Evolutionary conservation across 2,113 vertebrate species (phyloP).

Genomic region (Oreochromis aureus): DNA sequence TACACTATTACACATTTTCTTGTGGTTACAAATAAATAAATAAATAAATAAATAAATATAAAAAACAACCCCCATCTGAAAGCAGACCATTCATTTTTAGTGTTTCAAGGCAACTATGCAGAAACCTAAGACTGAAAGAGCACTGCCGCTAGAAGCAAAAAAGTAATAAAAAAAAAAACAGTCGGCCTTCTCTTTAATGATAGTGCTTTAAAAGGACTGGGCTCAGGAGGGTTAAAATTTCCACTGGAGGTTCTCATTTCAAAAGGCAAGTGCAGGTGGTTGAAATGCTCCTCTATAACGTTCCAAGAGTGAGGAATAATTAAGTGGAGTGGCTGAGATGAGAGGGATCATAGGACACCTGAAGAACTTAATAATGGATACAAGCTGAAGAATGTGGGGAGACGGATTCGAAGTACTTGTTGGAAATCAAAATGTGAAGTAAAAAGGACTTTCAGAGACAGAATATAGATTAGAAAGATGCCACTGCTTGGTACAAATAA

Average conservation of each 20-base stretch:
- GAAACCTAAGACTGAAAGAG: not conserved
- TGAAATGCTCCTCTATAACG: not conserved
- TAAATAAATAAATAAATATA: not conserved
- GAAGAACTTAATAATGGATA: not conserved
- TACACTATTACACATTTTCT: not conserved
- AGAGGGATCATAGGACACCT: conserved; percentile 8
- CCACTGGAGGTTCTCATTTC: not conserved
- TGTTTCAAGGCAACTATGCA: not conserved
- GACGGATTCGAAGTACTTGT: not conserved
- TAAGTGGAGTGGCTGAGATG: conserved; percentile 6
- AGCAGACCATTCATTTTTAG: not conserved
- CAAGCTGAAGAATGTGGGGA: not conserved
- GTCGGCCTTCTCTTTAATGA: not conserved
- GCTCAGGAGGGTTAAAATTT: not conserved
- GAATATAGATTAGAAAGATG: not conserved
- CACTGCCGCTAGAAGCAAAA: not conserved
- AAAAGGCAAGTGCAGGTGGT: not conserved
- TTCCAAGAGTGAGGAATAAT: conserved; percentile 14
- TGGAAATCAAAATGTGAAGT: not conserved
- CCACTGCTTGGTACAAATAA: not conserved
- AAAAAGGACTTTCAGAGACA: not conserved
- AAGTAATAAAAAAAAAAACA: not conserved
- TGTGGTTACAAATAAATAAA: not conserved
- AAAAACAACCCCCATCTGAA: not conserved
- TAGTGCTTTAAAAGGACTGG: not conserved